Evolutionary conservation across 1,140 invertebrate genomes (phyloP), one percentile per base, ranked within the genome.

Genomic region (Drosophila aff.): DNA sequence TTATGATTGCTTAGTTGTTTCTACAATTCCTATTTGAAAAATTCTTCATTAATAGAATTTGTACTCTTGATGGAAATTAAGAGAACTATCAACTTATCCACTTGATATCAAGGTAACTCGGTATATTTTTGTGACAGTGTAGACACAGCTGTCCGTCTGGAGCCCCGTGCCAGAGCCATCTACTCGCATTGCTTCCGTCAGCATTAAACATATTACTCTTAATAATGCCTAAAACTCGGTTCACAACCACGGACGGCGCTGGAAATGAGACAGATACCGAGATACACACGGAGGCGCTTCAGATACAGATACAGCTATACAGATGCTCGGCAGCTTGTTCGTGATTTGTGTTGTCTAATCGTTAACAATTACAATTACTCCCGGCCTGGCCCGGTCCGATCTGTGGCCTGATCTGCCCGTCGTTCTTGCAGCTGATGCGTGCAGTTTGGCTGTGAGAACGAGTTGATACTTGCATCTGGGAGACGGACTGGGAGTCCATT

Each of bases 301-400:
- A 68, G 57, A 62, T 76, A 50, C 75, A 44, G 75, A 60, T 61
- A 50, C 46, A 43, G 47, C 60, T 43, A 57, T 36, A 63, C 18
- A 66, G 66, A 59, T 46, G 40, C 46, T 79, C 67, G 86, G 74
- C 71, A 68, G 79, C 83, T 77, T 74, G 80, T 89, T 87, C 84
- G 85, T 87, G 84, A 84, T 87, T 89, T 90, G 84, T 89, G 84
- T 75, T 89, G 77, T 89, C 85, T 87, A 87, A 87, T 87, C 78
- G 84, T 57, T 69, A 81, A 84, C 85, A 87, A 87, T 87, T 87
- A 86, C 64, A 84, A 86, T 86, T 86, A 87, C 67, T 79, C 69
- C 75, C 80, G 84, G 69, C 73, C 43, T 23, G 53, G 43, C 40
- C 67, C 28, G 44, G 60, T 16, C 28, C 28, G 59, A 64, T 64